phyloP scores from a whole-genome alignment of 1,140 invertebrate genomes.

The Hyposmocoma kahamanoa region DNA sequence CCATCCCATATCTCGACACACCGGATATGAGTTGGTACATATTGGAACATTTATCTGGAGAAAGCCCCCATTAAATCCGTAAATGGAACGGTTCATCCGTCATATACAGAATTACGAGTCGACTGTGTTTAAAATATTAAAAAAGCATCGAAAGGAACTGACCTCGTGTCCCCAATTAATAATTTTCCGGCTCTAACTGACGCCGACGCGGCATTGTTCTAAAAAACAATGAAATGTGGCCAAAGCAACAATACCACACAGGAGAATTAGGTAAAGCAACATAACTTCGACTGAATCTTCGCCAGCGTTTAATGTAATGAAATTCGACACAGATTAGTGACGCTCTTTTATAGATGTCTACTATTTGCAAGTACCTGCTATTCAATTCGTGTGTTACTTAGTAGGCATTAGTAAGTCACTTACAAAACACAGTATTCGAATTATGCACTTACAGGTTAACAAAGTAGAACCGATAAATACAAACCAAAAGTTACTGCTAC shows the following conservation, averaged over 20 bases:
- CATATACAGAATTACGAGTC: not conserved
- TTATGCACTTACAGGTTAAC: too few species aligned
- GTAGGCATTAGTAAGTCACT: too few species aligned
- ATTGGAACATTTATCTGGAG: not conserved
- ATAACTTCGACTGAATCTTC: slow-evolving; percentile 7
- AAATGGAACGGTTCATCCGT: not conserved
- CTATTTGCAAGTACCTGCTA: too few species aligned
- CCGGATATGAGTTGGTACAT: not conserved
- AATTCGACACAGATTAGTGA: too few species aligned
- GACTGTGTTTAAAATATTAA: slow-evolving; percentile 9
- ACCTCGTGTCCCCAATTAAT: slow-evolving; percentile 36
- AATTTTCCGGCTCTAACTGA: slow-evolving; percentile 37
- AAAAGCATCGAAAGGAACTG: slow-evolving; percentile 21
- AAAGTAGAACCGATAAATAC: too few species aligned
- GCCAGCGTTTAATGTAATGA: slow-evolving; percentile 30
- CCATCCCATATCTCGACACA: not conserved
- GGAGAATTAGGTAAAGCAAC: slow-evolving; percentile 53
- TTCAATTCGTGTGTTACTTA: too few species aligned
- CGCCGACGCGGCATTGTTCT: slow-evolving; percentile 37
- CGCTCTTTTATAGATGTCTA: too few species aligned
- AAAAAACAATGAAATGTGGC: slow-evolving; percentile 45
- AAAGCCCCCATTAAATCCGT: not conserved
- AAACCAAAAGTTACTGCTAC: too few species aligned
- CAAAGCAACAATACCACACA: slow-evolving; percentile 31
- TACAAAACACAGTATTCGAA: too few species aligned